Percentiles rank a stretch among this genome's conserved stretches.
Evolutionary conservation across 1,140 invertebrate species (phyloP).

Genomic region (Nymphalis io): DNA sequence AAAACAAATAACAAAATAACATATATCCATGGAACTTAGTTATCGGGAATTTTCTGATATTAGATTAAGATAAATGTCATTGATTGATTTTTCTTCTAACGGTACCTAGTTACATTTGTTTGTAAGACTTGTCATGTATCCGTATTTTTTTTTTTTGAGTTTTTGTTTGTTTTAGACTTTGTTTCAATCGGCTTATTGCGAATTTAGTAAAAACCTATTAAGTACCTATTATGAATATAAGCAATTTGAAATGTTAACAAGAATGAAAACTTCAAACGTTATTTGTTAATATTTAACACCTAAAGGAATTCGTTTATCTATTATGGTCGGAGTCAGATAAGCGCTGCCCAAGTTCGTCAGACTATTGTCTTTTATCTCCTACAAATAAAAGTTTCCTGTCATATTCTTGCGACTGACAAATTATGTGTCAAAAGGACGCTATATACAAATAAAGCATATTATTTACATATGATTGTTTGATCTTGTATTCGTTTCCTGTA

Average conservation of each 20-base stretch:
- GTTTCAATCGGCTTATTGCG: too few species aligned
- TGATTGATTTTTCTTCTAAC: too few species aligned
- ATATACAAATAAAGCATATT: slow-evolving; percentile 36
- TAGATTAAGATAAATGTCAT: too few species aligned
- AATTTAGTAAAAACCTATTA: too few species aligned
- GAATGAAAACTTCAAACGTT: slow-evolving; percentile 33
- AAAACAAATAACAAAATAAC: too few species aligned
- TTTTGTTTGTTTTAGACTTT: too few species aligned
- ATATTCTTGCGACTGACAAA: slow-evolving; percentile 53
- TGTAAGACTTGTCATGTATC: too few species aligned
- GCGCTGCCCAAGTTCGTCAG: slow-evolving; percentile 58
- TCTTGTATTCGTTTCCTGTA: slow-evolving; percentile 24
- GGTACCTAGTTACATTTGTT: too few species aligned
- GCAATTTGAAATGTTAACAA: neutral
- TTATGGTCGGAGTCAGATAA: slow-evolving; percentile 62
- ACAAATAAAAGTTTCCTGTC: slow-evolving; percentile 73
- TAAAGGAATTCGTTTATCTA: slow-evolving; percentile 75
- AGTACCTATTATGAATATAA: neutral
- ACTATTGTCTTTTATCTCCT: slow-evolving; percentile 75
- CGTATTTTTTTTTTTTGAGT: too few species aligned
- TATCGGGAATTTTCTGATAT: too few species aligned
- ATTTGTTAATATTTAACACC: slow-evolving; percentile 75
- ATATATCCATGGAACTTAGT: too few species aligned
- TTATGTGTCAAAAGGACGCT: slow-evolving; percentile 40
- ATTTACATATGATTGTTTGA: slow-evolving; percentile 22